Evolutionary conservation across 2,113 vertebrate genomes (phyloP).

Genomic region (Struthidea cinerea): DNA sequence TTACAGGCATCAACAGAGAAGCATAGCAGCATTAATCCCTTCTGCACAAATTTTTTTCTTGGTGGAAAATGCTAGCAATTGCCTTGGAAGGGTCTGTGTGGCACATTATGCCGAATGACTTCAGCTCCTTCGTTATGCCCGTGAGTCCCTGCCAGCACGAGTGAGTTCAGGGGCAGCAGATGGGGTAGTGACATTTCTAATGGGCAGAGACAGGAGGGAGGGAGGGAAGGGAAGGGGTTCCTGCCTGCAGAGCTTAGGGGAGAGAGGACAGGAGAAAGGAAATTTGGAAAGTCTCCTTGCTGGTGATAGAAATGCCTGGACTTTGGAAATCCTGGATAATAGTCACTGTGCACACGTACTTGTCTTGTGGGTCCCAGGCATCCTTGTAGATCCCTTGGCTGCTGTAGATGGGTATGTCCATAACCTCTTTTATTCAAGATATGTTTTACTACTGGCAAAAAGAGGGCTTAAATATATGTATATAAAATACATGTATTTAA

Average conservation of each 20-base stretch:
- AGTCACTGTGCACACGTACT: accelerated
- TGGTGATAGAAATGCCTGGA: background rate
- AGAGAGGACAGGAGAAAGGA: background rate
- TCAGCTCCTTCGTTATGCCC: background rate
- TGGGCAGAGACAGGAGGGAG: background rate
- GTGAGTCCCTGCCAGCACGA: background rate
- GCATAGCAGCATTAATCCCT: background rate
- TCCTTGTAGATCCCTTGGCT: background rate
- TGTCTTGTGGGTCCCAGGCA: background rate
- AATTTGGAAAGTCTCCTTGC: background rate
- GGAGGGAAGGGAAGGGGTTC: background rate
- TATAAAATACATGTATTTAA: background rate
- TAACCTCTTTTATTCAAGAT: background rate
- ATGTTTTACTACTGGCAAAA: background rate
- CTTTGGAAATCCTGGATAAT: background rate
- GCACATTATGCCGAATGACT: background rate
- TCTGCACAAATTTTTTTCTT: background rate
- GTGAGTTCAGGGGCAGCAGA: background rate
- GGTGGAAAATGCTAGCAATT: background rate
- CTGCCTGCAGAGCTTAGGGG: background rate
- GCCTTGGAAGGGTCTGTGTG: background rate
- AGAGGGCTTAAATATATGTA: background rate
- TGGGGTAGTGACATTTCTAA: slow-evolving; percentile 33
- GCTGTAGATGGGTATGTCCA: background rate
- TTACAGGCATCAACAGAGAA: background rate